Percentiles rank a stretch among this genome's conserved stretches.
phyloP scores from a whole-genome alignment of 35 echinoderm and acorn worm genomes.

The Eucidaris tribuloides region DNA sequence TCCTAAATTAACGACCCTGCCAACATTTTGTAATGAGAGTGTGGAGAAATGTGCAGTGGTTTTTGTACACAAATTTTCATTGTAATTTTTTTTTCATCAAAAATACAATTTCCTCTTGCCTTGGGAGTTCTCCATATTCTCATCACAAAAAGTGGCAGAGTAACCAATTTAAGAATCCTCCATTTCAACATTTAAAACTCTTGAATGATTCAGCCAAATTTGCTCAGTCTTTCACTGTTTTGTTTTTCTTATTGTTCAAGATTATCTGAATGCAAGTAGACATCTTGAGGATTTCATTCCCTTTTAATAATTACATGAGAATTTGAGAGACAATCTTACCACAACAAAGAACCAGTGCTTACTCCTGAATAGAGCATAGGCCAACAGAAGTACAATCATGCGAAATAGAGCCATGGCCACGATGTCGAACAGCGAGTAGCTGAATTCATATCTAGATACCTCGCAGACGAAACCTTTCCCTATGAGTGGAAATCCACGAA shows the following conservation, averaged over 20 bases:
- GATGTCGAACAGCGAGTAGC: slow-evolving; percentile 88
- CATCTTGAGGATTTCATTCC: no score
- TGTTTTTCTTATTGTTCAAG: background rate
- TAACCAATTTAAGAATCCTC: background rate
- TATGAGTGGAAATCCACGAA: background rate
- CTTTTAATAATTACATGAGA: background rate
- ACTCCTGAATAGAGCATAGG: slow-evolving; percentile 71
- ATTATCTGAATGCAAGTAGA: no score
- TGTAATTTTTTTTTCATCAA: no score
- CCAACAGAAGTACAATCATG: slow-evolving; percentile 52
- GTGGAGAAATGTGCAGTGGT: no score
- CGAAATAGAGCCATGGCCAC: slow-evolving; percentile 61
- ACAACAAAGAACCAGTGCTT: slow-evolving; percentile 80
- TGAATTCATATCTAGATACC: slow-evolving; percentile 53
- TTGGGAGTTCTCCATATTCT: no score
- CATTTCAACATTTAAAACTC: background rate
- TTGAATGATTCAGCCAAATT: no score
- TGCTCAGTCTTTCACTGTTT: no score
- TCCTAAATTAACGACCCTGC: no score
- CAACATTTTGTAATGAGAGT: no score
- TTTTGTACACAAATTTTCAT: no score
- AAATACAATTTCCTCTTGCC: no score
- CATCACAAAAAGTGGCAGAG: background rate
- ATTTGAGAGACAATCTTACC: slow-evolving; percentile 49
- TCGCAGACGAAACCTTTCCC: slow-evolving; percentile 67